Evolutionary conservation across 2,113 vertebrate species (phyloP), one percentile per base, ranked within the genome.

Genomic region (Misgurnus anguillicaudatus): DNA sequence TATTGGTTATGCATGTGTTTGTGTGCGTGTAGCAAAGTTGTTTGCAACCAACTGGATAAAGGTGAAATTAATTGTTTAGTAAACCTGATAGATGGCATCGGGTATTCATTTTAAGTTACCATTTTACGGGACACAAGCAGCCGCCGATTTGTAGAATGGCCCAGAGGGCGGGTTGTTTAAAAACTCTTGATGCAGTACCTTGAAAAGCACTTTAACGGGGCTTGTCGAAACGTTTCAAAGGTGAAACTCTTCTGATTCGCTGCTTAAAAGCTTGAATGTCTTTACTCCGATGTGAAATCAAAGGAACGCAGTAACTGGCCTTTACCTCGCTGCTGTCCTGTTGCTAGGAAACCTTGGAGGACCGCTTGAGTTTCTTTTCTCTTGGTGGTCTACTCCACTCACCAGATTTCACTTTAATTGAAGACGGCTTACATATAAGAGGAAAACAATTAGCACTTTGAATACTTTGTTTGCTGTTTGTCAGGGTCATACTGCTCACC

Each of bases 1-100:
- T 90, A 88, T 91, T 89, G 88, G 90, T 89, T 88, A 91, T 91
- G 87, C 88, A 62, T 75, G 48, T 88, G 90, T 90, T 87, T 75
- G 75, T 75, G 84, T 86, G 89, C 85, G 87, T 85, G 89, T 85
- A 87, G 85, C 72, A 39, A 24, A 51, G 41, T 39, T 71, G 38
- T 51, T 64, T 19, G 41, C 63, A 38, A 42, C 85, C 72, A 68
- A 57, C 86, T 85, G 61, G 57, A 78, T 66, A 48, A 69, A 72
- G 53, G 65, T 66, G 82, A 85, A 83, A 85, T 83, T 86, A 87
- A 77, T 65, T 14, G 11, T 14, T 4, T 51, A 51, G 48, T 51
- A 5, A 51, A 51, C 48, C 4, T 31, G 24, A 31, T 31, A 31
- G 24, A 31, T 31, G 24, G 24, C 24, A 31, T 31, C 24, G 3